These are phyloP conservation scores for Saimiri boliviensis DNA, from an alignment of 2,113 vertebrate species.

Conservation along the genomic window DNA sequence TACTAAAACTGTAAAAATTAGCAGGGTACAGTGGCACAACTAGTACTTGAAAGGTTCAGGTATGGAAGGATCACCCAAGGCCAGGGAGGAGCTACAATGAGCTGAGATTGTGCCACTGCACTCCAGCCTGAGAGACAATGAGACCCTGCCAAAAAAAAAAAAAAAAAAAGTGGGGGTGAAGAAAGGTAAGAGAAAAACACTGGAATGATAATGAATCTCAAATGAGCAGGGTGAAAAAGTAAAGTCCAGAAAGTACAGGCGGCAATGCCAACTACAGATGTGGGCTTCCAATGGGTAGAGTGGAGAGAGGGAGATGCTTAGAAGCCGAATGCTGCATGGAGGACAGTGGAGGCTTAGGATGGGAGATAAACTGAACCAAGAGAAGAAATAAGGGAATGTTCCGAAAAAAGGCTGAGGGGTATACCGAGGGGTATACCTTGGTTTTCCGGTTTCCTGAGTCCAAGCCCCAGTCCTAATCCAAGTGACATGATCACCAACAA, in stretches of 20 bases:
- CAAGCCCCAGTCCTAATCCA: slow-evolving; percentile 85
- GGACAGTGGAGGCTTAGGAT: no score
- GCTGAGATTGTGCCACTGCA: no score
- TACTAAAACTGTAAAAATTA: no score
- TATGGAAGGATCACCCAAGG: no score
- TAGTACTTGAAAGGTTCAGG: no score
- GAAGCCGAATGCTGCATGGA: accelerated
- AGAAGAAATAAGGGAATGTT: neutral
- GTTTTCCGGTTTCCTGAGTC: slow-evolving; percentile 73
- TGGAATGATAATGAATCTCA: neutral
- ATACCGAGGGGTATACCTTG: slow-evolving; percentile 55
- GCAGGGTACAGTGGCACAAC: no score
- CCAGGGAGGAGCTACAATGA: no score
- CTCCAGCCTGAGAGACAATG: no score
- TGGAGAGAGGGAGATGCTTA: neutral
- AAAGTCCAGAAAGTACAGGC: neutral
- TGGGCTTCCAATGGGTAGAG: neutral
- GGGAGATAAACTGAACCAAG: no score
- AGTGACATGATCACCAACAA: slow-evolving; percentile 83
- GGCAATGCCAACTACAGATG: neutral
- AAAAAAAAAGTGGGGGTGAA: neutral
- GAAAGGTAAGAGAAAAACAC: neutral
- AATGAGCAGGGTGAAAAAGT: neutral
- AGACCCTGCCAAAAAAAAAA: no score
- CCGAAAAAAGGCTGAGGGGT: neutral